phyloP scores from a whole-genome alignment of 2,113 vertebrate species.

The Nannobrachium achirus region DNA sequence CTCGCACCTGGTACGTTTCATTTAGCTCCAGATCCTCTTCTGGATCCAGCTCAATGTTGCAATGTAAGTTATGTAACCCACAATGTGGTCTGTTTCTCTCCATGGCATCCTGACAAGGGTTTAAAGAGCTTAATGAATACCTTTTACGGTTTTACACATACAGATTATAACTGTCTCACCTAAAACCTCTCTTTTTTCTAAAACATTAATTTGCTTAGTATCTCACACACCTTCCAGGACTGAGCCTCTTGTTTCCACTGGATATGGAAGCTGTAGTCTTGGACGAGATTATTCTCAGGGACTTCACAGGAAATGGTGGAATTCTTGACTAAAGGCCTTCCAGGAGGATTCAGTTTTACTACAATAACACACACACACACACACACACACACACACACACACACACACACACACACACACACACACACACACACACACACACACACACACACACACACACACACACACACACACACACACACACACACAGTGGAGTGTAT shows the following conservation, averaged over 20 bases:
- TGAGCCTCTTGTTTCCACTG: slow-evolving; percentile 49
- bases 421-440: slow-evolving; percentile 6
- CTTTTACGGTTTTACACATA: no score
- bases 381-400: neutral
- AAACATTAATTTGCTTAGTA: no score
- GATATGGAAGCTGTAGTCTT: fast-evolving
- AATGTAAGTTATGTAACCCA: fast-evolving
- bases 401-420: slow-evolving; percentile 1
- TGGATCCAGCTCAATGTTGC: neutral
- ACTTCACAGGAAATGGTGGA: slow-evolving; percentile 34
- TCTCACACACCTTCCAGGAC: slow-evolving; percentile 55
- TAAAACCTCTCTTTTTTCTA: no score
- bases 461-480: neutral
- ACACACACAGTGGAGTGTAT: neutral
- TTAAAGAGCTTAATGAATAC: no score
- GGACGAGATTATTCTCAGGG: fast-evolving
- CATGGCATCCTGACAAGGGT: slow-evolving; percentile 9
- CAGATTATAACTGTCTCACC: neutral
- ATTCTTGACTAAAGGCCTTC: slow-evolving; percentile 8
- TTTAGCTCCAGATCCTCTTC: slow-evolving; percentile 1
- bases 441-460: neutral
- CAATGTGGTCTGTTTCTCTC: neutral
- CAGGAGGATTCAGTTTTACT: slow-evolving; percentile 61
- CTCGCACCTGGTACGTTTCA: slow-evolving; percentile 32
- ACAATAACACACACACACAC: slow-evolving; percentile 19